These are phyloP conservation scores for Colossoma macropomum DNA, from an alignment of 2,113 vertebrate species.

Conservation along the genomic window DNA sequence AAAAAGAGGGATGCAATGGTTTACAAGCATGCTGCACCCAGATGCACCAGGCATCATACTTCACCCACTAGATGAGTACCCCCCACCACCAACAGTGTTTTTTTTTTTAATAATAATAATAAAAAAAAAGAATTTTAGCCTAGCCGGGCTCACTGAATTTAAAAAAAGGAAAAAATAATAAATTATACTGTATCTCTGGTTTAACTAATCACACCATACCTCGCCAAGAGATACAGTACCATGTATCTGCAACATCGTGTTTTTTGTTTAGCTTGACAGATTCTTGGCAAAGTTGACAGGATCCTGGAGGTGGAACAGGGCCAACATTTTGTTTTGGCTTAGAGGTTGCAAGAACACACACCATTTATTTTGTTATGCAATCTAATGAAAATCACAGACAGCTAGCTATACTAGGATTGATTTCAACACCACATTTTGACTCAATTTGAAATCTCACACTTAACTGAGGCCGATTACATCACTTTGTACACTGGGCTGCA, in stretches of 20 bases:
- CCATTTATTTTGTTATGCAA: slow-evolving; percentile 75
- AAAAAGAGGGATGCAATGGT: slow-evolving; percentile 55
- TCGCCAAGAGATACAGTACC: slow-evolving; percentile 70
- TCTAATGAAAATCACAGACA: slow-evolving; percentile 65
- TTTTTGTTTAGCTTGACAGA: slow-evolving; percentile 74
- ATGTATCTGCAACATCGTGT: slow-evolving; percentile 73
- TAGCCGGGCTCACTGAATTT: slow-evolving; percentile 58
- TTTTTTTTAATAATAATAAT: too few species aligned
- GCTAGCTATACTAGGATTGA: slow-evolving; percentile 53
- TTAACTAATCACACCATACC: slow-evolving; percentile 68
- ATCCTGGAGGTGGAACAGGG: slow-evolving; percentile 69
- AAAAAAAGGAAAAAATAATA: slow-evolving; percentile 64
- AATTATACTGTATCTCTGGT: slow-evolving; percentile 71
- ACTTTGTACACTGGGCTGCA: neutral
- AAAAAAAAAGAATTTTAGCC: slow-evolving; percentile 36
- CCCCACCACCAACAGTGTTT: neutral
- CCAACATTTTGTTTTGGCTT: slow-evolving; percentile 73
- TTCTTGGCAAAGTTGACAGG: slow-evolving; percentile 76
- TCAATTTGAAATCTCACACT: slow-evolving; percentile 56
- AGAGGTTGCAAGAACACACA: slow-evolving; percentile 65
- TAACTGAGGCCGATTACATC: slow-evolving; percentile 50
- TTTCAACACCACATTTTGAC: slow-evolving; percentile 61
- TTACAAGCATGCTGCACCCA: slow-evolving; percentile 76
- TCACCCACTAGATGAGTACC: slow-evolving; percentile 22
- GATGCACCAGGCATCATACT: slow-evolving; percentile 67